Evolutionary conservation across 2,888 invertebrate genomes (phyloP).

Genomic region (Conomelus anceps): DNA sequence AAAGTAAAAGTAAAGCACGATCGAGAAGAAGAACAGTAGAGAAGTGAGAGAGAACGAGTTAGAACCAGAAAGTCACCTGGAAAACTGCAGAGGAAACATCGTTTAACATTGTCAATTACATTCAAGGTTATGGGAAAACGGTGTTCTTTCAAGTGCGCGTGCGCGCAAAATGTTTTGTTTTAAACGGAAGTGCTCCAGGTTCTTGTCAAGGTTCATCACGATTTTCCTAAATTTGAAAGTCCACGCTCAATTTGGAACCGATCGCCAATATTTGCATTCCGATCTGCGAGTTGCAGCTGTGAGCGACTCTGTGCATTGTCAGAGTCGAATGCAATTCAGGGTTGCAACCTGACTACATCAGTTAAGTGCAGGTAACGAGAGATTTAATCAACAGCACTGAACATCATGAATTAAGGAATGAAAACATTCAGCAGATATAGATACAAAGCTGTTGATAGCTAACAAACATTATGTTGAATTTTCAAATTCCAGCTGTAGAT

Average conservation of each 20-base stretch:
- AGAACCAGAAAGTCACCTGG: not conserved
- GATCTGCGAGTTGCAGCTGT: not conserved
- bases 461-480: not conserved
- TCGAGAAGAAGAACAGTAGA: not conserved
- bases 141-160: not conserved
- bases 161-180: not conserved
- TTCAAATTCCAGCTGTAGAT: no score
- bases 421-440: no score
- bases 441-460: not conserved
- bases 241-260: not conserved
- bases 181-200: not conserved
- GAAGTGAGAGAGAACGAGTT: not conserved
- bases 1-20: not conserved
- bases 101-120: not conserved
- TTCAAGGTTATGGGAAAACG: not conserved
- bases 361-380: not conserved
- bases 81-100: not conserved
- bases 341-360: not conserved
- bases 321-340: not conserved
- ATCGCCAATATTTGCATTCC: not conserved
- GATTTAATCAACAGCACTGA: not conserved
- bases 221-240: not conserved
- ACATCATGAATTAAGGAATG: not conserved
- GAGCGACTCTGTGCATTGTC: no score
- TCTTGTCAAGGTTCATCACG: not conserved